These are phyloP conservation scores for Ciconia nigra DNA, from an alignment of 2,797 vertebrate species.

Conservation along the genomic window DNA sequence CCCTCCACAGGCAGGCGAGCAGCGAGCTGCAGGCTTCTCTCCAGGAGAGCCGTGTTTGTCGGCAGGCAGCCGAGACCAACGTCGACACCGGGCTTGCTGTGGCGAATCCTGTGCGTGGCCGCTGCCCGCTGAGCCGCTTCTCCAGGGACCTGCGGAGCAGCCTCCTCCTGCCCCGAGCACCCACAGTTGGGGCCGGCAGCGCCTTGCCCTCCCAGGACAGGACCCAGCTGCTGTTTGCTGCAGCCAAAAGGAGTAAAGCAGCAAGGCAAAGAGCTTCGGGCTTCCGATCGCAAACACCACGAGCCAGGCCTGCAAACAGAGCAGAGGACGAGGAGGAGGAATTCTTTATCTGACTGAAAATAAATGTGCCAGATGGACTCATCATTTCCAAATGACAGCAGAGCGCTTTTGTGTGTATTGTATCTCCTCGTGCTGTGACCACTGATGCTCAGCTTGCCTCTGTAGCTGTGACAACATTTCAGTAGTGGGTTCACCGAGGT, in stretches of 20 bases:
- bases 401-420: not conserved
- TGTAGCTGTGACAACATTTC: not conserved
- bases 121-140: constrained; percentile 54
- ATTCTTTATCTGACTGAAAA: constrained; percentile 88
- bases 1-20: not conserved
- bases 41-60: not conserved
- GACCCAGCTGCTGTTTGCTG: not conserved
- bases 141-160: constrained; percentile 63
- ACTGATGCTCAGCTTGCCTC: not conserved
- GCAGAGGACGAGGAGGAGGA: constrained; percentile 72
- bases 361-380: not conserved
- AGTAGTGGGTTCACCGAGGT: not conserved
- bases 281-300: not conserved
- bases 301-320: not conserved
- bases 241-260: not conserved
- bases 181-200: not conserved
- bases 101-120: not conserved
- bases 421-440: not conserved
- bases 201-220: not conserved
- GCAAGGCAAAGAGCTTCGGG: not conserved
- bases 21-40: not conserved
- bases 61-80: constrained; percentile 79
- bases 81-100: constrained; percentile 85
- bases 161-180: not conserved
- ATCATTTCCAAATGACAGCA: not conserved